Percentiles rank a stretch among this genome's conserved stretches.
Conservation (phyloP, 2,888 invertebrate genomes). For the Spilarctia lutea region DNA sequence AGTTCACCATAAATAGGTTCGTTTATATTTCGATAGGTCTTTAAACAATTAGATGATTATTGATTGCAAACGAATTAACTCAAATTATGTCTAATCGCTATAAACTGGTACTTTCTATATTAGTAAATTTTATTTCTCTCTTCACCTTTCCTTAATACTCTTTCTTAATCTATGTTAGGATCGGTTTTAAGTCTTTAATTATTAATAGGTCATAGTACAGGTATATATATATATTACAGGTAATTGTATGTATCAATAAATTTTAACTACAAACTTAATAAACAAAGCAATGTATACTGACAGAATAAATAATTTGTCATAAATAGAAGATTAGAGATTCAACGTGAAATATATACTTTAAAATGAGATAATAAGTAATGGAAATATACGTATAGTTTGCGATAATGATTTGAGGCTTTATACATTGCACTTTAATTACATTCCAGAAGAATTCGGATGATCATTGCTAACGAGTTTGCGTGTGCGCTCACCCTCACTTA, state of each 20-base stretch:
- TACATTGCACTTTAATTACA: conserved; percentile 1
- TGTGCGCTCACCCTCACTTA: conserved; percentile 54
- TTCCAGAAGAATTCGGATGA: conserved; percentile 58
- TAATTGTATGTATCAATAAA: neutral
- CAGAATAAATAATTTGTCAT: neutral
- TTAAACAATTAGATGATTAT: neutral
- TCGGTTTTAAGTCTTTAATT: too few species aligned
- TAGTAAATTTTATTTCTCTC: neutral
- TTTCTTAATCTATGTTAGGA: too few species aligned
- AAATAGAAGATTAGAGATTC: neutral
- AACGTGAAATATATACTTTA: neutral
- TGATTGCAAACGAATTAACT: neutral
- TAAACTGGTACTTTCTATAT: neutral
- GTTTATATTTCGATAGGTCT: neutral
- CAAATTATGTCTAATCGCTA: neutral
- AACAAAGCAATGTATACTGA: neutral
- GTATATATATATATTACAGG: too few species aligned
- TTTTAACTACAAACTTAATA: neutral
- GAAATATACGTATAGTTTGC: neutral
- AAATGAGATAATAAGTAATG: neutral
- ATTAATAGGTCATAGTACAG: too few species aligned
- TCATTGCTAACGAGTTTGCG: conserved; percentile 71
- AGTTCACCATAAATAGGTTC: neutral
- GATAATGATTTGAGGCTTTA: neutral
- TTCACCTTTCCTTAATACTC: too few species aligned